These are phyloP conservation scores for Tinamus guttatus DNA, from an alignment of 2,113 vertebrate genomes.

Conservation along the genomic window DNA sequence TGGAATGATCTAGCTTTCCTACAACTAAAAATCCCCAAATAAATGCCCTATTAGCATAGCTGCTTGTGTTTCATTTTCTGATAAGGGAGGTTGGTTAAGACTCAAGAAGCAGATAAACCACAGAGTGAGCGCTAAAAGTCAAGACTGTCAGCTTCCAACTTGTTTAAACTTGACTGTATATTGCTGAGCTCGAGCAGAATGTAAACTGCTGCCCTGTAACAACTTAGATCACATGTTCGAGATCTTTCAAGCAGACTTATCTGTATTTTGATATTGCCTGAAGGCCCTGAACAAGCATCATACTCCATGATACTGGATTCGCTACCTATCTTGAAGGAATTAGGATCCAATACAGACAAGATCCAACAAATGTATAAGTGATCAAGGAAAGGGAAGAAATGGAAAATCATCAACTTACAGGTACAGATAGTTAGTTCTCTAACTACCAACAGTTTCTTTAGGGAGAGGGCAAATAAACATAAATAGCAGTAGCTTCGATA, in stretches of 20 bases:
- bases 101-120: neutral
- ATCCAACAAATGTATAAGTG: neutral
- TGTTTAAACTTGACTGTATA: constrained; percentile 39
- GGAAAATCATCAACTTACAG: constrained; percentile 9
- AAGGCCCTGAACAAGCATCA: constrained; percentile 23
- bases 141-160: neutral
- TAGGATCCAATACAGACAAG: constrained; percentile 15
- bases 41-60: neutral
- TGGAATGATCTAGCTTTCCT: neutral
- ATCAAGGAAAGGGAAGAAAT: neutral
- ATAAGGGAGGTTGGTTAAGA: constrained; percentile 20
- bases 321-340: neutral
- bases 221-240: constrained; percentile 17
- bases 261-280: constrained; percentile 25
- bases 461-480: constrained; percentile 20
- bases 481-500: neutral
- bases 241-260: constrained; percentile 17
- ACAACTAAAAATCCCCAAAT: neutral
- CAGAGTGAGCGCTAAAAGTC: constrained; percentile 7
- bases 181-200: neutral
- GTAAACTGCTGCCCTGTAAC: constrained; percentile 46
- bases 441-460: constrained; percentile 35
- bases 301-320: neutral
- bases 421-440: constrained; percentile 16
- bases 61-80: constrained; percentile 29